Evolutionary conservation across 2,113 vertebrate species (phyloP), one percentile per base, ranked within the genome.

Genomic region (Caloenas nicobarica): DNA sequence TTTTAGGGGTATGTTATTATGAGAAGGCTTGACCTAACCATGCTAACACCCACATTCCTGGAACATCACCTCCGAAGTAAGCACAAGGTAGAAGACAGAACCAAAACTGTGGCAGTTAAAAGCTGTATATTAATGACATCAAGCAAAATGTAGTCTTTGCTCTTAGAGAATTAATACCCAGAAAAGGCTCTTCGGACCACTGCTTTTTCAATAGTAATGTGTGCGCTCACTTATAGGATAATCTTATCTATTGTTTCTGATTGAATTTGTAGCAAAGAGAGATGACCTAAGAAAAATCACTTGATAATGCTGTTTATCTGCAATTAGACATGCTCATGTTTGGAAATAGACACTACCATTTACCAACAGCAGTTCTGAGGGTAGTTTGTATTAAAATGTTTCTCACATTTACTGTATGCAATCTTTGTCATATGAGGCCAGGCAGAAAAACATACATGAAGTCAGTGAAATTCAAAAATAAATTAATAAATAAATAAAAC

Each of bases 321-420:
- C 51, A 95, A 83, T 96, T 97, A 95, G 64, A 71, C 66, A 94
- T 31, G 68, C 13, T 95, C 36, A 80, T 77, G 12, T 96, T 97
- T 91, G 36, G 77, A 97, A 95, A 93, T 70, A 81, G 80, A 95
- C 84, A 69, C 57, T 60, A 16, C 77, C 60, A 81, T 95, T 95
- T 95, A 90, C 58, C 42, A 83, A 64, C 31, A 93, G 36, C 36
- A 76, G 17, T 93, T 95, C 56, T 71, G 57, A 94, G 50, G 22
- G 71, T 72, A 73, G 54, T 89, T 94, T 96, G 13, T 65, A 70
- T 76, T 79, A 66, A 89, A 93, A 81, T 42, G 7, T 94, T 96
- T 94, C 69, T 91, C 70, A 62, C 26, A 81, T n/a, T 54, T 62
- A 68, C 40, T 77, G 23, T 38, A 78, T 65, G 40, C 34, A 51